Evolutionary conservation across 2,888 invertebrate genomes (phyloP), one percentile per base, ranked within the genome.

Genomic region (Cynaeus angustus): DNA sequence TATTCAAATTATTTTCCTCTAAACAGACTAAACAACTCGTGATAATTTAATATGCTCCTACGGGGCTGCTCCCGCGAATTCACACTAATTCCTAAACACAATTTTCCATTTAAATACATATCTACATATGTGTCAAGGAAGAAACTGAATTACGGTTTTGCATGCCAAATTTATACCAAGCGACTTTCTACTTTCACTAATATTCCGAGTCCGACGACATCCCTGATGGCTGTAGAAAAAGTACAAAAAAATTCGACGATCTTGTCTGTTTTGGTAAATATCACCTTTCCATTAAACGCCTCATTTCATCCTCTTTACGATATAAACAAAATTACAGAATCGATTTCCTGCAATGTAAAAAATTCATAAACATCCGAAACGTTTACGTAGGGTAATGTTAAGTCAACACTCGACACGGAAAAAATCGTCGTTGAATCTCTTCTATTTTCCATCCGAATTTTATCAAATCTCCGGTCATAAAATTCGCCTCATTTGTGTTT

Each of bases 361-460:
- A 55, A 55, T 55, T 55, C 21, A 55, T 46, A 46, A 41, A 41
- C 26, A 56, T 5, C 37, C n/a, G n/a, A 14, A 38, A n/a, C 7
- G 28, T 50, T 50, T 50, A 9, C 28, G n/a, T 28, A 50, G 48
- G 48, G 28, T 50, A 50, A 50, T 10, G 48, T 28, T 10, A 9
- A 28, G 28, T 46, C 28, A 50, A 50, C 48, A 10, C 9, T 6
- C 48, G 28, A 26, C 16, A 14, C 16, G 6, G 3, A 14, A 21
- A 46, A 46, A n/a, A n/a, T n/a, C n/a, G n/a, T n/a, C n/a, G n/a
- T n/a, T n/a, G n/a, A n/a, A n/a, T n/a, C n/a, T n/a, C 9, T 26
- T 16, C 16, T 46, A 16, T 7, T 37, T 37, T 7, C 37, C 37
- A 12, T 2, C n/a, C 41, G 12, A 46, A 46, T 46, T 21, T 6